Percentiles rank a stretch among this genome's conserved stretches.
Conservation (phyloP, 2,113 vertebrate species). For the Uropsilus gracilis region DNA sequence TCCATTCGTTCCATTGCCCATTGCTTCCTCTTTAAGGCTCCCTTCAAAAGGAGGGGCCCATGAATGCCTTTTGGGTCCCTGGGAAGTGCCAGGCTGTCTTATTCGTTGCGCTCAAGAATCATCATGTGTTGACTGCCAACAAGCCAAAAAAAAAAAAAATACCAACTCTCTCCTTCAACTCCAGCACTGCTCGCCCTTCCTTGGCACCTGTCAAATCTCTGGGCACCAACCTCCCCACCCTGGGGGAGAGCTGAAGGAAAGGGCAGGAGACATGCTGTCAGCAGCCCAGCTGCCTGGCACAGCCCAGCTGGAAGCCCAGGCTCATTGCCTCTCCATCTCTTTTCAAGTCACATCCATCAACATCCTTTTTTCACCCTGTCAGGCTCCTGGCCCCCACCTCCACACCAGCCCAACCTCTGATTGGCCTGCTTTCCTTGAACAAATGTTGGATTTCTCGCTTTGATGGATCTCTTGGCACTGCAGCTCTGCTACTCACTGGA, state of each 20-base stretch:
- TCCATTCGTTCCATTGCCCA: not conserved
- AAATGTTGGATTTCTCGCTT: slow-evolving; percentile 59
- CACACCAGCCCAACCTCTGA: not conserved
- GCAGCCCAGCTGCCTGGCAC: slow-evolving; percentile 15
- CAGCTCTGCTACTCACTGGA: not conserved
- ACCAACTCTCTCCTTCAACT: not conserved
- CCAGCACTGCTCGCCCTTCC: not conserved
- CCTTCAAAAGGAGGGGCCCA: not conserved
- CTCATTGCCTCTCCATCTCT: slow-evolving; percentile 22
- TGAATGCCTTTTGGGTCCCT: not conserved
- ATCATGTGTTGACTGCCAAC: not conserved
- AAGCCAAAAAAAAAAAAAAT: not conserved
- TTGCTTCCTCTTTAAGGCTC: not conserved
- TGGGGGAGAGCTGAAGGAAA: not conserved
- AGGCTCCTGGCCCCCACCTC: not conserved
- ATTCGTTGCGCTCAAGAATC: not conserved
- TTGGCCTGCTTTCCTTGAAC: slow-evolving; percentile 16
- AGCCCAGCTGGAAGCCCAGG: not conserved
- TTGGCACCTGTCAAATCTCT: not conserved
- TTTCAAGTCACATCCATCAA: slow-evolving; percentile 48
- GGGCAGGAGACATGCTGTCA: not conserved
- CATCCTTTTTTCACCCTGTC: slow-evolving; percentile 20
- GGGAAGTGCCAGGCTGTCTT: not conserved
- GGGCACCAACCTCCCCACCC: not conserved
- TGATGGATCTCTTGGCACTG: not conserved